Percentiles rank a stretch among this genome's conserved stretches.
Evolutionary conservation across 1,140 invertebrate genomes (phyloP).

Genomic region (Trichoplusia ni): DNA sequence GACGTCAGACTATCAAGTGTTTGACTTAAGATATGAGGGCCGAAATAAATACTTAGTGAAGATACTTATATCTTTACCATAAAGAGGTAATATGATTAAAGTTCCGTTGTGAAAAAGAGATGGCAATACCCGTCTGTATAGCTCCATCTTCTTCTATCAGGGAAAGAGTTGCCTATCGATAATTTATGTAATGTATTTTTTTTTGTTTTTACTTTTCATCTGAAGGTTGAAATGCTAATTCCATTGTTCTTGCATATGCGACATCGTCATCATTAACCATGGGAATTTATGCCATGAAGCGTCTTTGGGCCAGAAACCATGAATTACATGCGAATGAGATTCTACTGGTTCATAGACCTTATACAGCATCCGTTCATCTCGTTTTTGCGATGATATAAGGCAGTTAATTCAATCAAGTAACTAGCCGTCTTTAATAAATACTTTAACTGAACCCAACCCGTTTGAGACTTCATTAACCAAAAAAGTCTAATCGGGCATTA

Average conservation of each 20-base stretch:
- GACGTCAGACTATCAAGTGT: slow-evolving; percentile 42
- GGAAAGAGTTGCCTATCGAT: no score
- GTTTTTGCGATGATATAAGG: slow-evolving; percentile 2
- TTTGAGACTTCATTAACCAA: slow-evolving; percentile 18
- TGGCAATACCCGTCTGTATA: no score
- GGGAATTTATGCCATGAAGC: no score
- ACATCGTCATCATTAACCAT: no score
- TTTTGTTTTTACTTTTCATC: no score
- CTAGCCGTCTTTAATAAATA: neutral
- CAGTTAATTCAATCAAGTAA: neutral
- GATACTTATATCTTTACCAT: no score
- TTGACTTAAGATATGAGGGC: slow-evolving; percentile 39
- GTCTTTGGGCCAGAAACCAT: neutral
- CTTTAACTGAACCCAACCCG: neutral
- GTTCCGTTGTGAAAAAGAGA: neutral
- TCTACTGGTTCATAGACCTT: neutral
- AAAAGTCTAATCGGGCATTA: slow-evolving; percentile 1
- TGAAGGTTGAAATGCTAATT: no score
- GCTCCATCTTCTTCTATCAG: no score
- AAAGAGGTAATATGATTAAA: no score
- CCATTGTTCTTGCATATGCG: no score
- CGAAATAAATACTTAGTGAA: slow-evolving; percentile 44
- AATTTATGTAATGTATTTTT: no score
- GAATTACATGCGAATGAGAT: neutral
- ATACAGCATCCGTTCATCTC: slow-evolving; percentile 2